A percentile compares a stretch with the other conserved stretches of the same genome.
These are phyloP conservation scores for Petrocephalus zakoni DNA, from an alignment of 2,113 vertebrate species.

Conservation along the genomic window DNA sequence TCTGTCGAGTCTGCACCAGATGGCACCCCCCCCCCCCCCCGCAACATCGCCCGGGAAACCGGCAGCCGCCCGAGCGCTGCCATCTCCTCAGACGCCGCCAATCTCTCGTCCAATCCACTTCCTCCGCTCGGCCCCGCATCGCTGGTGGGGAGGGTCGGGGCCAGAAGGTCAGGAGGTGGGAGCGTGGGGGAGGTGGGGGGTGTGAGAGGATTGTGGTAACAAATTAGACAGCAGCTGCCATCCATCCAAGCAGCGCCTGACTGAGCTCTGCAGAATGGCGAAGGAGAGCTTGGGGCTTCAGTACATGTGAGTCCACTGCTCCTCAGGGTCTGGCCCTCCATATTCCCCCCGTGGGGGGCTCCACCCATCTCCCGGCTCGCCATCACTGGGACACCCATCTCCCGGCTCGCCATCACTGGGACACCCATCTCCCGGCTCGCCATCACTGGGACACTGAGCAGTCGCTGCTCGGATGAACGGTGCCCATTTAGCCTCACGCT, in stretches of 20 bases:
- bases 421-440: neutral
- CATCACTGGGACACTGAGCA: neutral
- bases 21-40: neutral
- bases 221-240: neutral
- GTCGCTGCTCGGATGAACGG: neutral
- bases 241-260: too few species aligned
- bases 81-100: neutral
- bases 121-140: neutral
- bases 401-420: neutral
- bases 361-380: neutral
- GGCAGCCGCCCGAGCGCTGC: neutral
- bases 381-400: neutral
- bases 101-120: neutral
- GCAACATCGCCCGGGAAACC: neutral
- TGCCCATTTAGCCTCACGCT: neutral
- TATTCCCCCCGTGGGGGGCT: too few species aligned
- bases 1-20: neutral
- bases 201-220: neutral
- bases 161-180: neutral
- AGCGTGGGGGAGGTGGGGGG: neutral
- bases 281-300: neutral
- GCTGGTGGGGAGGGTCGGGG: neutral
- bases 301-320: neutral
- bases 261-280: neutral
- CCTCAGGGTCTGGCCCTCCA: neutral